A percentile compares a stretch with the other conserved stretches of the same genome.
Conservation (phyloP, 2,113 vertebrate species). For the Chamaetylas fuelleborni region DNA sequence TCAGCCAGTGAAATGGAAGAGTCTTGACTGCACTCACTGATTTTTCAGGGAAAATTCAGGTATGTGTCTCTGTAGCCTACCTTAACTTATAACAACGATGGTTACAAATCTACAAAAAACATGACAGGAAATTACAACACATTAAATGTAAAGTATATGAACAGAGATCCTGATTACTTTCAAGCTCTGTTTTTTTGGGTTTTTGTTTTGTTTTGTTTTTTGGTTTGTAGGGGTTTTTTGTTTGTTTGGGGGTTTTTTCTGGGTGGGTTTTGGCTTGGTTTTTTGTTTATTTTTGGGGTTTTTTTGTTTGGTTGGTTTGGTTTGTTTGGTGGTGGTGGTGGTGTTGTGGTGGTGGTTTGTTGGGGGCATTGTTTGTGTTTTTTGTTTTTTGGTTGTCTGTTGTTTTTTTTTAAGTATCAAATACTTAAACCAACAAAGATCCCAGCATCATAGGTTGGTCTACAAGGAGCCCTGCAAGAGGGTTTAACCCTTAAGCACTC, state of each 20-base stretch:
- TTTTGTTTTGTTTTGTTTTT: too few relatives aligned
- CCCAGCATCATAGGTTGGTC: background rate
- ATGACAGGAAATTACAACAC: constrained; percentile 29
- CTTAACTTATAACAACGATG: constrained; percentile 48
- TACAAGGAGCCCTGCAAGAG: background rate
- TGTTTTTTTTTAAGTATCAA: background rate
- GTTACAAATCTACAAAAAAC: constrained; percentile 53
- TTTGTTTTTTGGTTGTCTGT: background rate
- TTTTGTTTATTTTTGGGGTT: background rate
- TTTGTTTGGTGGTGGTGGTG: too few relatives aligned
- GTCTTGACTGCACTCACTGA: background rate
- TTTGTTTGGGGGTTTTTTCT: background rate
- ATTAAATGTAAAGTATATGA: constrained; percentile 31
- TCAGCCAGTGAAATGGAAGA: background rate
- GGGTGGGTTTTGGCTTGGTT: background rate
- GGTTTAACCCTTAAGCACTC: background rate
- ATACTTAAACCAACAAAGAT: background rate
- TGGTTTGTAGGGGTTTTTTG: too few relatives aligned
- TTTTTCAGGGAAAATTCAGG: background rate
- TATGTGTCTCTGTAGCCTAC: background rate
- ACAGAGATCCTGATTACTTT: background rate
- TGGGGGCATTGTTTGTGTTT: too few relatives aligned
- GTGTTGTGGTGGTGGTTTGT: background rate
- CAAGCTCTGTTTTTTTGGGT: background rate
- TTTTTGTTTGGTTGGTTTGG: background rate